Evolutionary conservation across 2,797 vertebrate genomes (phyloP).

Genomic region (Helarctos malayanus): DNA sequence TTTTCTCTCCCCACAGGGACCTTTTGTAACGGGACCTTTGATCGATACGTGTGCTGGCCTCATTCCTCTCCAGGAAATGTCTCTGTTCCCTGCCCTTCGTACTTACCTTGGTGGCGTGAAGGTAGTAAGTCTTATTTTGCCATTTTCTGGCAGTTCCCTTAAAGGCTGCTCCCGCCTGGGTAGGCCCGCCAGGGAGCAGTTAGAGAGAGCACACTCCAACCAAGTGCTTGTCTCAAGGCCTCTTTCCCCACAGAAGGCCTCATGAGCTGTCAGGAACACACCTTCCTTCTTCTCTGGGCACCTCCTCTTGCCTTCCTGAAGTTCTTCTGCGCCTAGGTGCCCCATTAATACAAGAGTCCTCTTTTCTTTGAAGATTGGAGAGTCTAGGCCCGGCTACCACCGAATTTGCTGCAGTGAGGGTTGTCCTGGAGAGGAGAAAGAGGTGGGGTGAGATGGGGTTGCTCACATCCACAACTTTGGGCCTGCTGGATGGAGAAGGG

Average conservation of each 20-base stretch:
- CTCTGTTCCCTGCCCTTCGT: constrained; percentile 95
- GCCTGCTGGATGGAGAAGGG: background rate
- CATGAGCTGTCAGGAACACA: background rate
- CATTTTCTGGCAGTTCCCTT: background rate
- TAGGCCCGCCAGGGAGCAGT: background rate
- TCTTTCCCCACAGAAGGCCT: background rate
- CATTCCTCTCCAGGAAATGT: constrained; percentile 95
- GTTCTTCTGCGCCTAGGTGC: background rate
- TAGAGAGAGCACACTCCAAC: background rate
- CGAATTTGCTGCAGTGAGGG: background rate
- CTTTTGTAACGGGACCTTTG: constrained; percentile 95
- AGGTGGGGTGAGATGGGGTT: background rate
- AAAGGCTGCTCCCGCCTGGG: background rate
- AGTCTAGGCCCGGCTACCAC: background rate
- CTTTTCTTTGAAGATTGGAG: background rate
- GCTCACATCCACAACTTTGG: background rate
- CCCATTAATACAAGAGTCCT: background rate
- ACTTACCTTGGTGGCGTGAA: constrained; percentile 93
- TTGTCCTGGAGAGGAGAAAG: background rate
- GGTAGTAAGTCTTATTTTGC: constrained; percentile 81
- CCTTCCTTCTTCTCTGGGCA: background rate
- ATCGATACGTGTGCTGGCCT: constrained; percentile 96
- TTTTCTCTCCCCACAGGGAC: constrained; percentile 88
- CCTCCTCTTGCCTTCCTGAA: background rate
- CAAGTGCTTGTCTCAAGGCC: background rate